Evolutionary conservation across 2,888 invertebrate species (phyloP).

Genomic region (Ennomos erosarius): DNA sequence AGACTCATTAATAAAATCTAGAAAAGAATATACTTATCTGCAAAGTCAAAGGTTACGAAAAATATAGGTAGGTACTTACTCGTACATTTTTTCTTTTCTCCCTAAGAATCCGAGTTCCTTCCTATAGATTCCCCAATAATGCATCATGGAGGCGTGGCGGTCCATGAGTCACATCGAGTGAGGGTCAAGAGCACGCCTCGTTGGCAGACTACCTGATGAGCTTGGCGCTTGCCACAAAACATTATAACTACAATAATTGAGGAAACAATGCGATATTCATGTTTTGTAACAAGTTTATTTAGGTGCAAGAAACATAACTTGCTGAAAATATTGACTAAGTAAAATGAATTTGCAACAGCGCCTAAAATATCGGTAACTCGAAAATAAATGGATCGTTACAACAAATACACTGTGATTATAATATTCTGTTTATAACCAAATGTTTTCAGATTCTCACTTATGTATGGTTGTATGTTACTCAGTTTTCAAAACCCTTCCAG

Average conservation of each 20-base stretch:
- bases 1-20: slow-evolving; percentile 1
- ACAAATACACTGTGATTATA: too few species aligned
- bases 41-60: not conserved
- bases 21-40: not conserved
- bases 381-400: too few species aligned
- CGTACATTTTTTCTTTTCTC: slow-evolving; percentile 25
- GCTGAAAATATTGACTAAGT: not conserved
- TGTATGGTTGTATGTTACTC: too few species aligned
- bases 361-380: too few species aligned
- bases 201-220: slow-evolving; percentile 70
- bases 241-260: slow-evolving; percentile 26
- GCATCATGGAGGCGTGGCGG: slow-evolving; percentile 35
- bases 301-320: too few species aligned
- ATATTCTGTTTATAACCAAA: too few species aligned
- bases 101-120: slow-evolving; percentile 44
- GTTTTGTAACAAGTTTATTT: too few species aligned
- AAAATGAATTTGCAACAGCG: not conserved
- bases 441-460: too few species aligned
- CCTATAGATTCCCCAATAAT: slow-evolving; percentile 48
- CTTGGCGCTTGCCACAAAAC: slow-evolving; percentile 67
- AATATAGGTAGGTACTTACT: too few species aligned
- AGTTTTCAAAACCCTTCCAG: too few species aligned
- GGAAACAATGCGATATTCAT: slow-evolving; percentile 14
- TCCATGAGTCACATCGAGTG: slow-evolving; percentile 65
- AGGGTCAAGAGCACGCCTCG: slow-evolving; percentile 79